These are phyloP conservation scores for Xanthia icteritia DNA, from an alignment of 2,888 invertebrate genomes.

Conservation along the genomic window DNA sequence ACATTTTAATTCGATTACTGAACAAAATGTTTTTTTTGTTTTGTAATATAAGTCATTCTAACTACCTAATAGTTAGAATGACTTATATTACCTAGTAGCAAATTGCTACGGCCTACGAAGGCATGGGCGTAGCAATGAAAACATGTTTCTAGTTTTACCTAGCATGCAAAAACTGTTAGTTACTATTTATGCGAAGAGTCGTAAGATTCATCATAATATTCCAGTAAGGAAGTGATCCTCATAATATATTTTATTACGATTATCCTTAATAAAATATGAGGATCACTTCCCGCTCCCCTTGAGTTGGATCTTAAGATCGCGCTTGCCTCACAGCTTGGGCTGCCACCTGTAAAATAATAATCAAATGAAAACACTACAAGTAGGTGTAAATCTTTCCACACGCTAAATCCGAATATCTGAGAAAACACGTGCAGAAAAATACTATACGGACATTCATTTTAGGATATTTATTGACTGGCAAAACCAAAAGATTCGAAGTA, in stretches of 20 bases:
- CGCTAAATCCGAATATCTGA: background rate
- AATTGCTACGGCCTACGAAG: background rate
- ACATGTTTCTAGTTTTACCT: background rate
- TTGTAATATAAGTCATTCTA: background rate
- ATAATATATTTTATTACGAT: background rate
- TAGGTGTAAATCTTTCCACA: background rate
- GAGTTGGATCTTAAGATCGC: too few relatives aligned
- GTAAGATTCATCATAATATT: background rate
- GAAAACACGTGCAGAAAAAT: background rate
- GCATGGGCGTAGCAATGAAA: background rate
- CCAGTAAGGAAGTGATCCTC: background rate
- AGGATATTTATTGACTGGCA: background rate
- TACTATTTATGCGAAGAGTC: too few relatives aligned
- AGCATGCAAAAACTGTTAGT: background rate
- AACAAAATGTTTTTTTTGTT: too few relatives aligned
- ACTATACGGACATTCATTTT: background rate
- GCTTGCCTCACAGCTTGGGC: too few relatives aligned
- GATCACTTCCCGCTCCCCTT: too few relatives aligned
- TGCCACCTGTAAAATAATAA: background rate
- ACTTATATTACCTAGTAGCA: background rate
- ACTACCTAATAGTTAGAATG: too few relatives aligned
- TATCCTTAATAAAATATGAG: too few relatives aligned
- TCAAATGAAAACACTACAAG: background rate
- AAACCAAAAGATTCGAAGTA: background rate
- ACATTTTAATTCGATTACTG: background rate